These are phyloP conservation scores for Delphinus delphis DNA, from an alignment of 2,113 vertebrate species.

Conservation along the genomic window DNA sequence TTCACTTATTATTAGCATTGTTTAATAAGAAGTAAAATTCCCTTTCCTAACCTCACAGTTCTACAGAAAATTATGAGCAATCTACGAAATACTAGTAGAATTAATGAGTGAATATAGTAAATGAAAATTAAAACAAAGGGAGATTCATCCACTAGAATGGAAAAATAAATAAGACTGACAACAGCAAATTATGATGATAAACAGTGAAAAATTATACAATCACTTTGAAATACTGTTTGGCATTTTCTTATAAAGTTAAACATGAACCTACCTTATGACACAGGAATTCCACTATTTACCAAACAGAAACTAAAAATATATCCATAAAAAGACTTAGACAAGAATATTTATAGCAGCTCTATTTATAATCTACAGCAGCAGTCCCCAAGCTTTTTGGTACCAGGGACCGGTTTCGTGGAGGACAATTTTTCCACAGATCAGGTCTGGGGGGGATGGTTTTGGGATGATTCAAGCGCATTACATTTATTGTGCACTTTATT, in stretches of 20 bases:
- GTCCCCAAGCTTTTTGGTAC: too few relatives aligned
- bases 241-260: neutral
- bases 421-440: too few relatives aligned
- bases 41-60: neutral
- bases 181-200: neutral
- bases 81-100: neutral
- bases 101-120: neutral
- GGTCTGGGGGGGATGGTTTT: too few relatives aligned
- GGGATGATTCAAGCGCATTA: too few relatives aligned
- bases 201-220: neutral
- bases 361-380: neutral
- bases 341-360: neutral
- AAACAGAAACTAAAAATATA: neutral
- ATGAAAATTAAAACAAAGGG: neutral
- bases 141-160: neutral
- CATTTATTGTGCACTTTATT: too few relatives aligned
- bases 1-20: neutral
- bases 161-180: neutral
- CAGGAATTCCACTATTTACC: neutral
- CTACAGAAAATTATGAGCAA: neutral
- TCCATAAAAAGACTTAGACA: neutral
- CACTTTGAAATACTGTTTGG: neutral
- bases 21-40: neutral
- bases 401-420: accelerated
- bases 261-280: neutral